Evolutionary conservation across 1,140 invertebrate species (phyloP).

Genomic region (Laupala kohalensis): DNA sequence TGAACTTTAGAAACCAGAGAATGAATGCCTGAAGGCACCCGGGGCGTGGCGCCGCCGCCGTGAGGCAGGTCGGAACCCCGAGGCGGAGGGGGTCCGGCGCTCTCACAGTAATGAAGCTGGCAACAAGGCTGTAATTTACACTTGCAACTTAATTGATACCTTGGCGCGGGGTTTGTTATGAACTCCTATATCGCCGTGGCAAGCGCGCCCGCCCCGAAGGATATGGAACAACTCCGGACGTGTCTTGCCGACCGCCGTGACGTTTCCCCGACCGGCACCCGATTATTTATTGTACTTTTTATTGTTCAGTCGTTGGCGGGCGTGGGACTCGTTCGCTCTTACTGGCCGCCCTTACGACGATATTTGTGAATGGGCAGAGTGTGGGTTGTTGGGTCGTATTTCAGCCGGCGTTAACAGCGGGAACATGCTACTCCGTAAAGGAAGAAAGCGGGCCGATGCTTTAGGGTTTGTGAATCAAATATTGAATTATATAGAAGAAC

Average conservation of each 20-base stretch:
- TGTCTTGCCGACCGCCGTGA: background rate
- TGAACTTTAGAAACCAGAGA: too few species aligned
- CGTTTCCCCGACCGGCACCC: background rate
- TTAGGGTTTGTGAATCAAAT: background rate
- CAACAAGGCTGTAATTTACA: background rate
- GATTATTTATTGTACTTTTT: background rate
- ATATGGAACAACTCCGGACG: background rate
- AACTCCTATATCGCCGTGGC: background rate
- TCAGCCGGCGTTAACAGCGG: background rate
- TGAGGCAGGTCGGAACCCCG: background rate
- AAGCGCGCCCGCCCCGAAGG: background rate
- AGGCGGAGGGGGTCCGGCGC: too few species aligned
- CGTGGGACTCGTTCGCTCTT: background rate
- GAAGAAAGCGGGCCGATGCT: background rate
- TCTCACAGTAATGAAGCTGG: background rate
- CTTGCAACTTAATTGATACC: background rate
- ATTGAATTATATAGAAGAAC: background rate
- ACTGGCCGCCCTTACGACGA: background rate
- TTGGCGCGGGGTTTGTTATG: background rate
- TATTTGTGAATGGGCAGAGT: background rate
- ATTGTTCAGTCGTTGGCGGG: background rate
- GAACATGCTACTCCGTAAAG: background rate
- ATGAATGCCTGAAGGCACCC: background rate
- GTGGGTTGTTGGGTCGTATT: background rate
- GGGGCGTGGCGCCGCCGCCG: background rate